Conservation (phyloP, 2,797 vertebrate species). For the Menidia menidia region DNA sequence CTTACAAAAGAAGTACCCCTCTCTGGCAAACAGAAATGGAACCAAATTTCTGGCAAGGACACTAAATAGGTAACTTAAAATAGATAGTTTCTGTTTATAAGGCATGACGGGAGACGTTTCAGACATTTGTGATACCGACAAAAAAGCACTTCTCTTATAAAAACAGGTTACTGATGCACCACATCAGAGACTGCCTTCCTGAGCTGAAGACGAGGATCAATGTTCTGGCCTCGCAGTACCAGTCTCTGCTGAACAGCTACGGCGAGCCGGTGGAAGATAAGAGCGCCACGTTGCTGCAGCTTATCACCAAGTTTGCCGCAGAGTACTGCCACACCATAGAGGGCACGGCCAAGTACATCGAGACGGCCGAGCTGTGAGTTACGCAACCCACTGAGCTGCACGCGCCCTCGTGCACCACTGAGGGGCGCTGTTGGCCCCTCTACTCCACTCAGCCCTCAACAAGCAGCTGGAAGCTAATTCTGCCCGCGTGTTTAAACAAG, state of each 20-base stretch:
- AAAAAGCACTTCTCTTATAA: neutral
- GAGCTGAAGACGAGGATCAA: constrained; percentile 98
- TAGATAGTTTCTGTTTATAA: neutral
- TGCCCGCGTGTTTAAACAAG: neutral
- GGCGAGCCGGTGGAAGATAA: constrained; percentile 96
- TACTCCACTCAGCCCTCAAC: neutral
- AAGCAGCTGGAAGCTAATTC: neutral
- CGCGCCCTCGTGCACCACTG: constrained; percentile 18
- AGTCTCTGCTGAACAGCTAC: constrained; percentile 94
- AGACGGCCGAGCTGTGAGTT: constrained; percentile 96
- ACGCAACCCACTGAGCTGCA: constrained; percentile 4
- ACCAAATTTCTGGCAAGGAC: constrained; percentile 96
- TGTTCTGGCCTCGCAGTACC: constrained; percentile 95
- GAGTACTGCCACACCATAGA: constrained; percentile 99
- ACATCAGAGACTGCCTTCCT: constrained; percentile 97
- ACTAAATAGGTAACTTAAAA: constrained; percentile 88
- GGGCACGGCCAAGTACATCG: constrained; percentile 98
- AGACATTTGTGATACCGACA: neutral
- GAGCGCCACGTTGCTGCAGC: constrained; percentile 94
- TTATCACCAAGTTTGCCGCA: constrained; percentile 98
- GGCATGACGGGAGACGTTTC: neutral
- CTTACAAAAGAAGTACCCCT: constrained; percentile 98
- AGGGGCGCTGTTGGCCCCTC: constrained; percentile 14
- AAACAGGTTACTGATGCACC: constrained; percentile 94
- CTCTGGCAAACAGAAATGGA: constrained; percentile 95